Percentiles rank a stretch among this genome's conserved stretches.
These are phyloP conservation scores for Linnaemya vulpina DNA, from an alignment of 2,888 invertebrate genomes.

Conservation along the genomic window DNA sequence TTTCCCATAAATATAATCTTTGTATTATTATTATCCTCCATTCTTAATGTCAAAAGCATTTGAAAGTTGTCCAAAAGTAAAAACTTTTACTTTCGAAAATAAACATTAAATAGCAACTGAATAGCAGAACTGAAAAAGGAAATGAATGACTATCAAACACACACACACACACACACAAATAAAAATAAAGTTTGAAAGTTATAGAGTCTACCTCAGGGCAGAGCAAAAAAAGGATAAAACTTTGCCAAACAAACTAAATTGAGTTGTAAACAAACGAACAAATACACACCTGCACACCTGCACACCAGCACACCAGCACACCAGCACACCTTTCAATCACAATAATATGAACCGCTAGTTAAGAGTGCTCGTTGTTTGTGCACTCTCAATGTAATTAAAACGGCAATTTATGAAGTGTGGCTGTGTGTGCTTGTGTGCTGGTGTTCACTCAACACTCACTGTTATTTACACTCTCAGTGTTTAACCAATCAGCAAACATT, in stretches of 20 bases:
- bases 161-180: neutral
- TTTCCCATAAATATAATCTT: neutral
- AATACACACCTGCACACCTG: neutral
- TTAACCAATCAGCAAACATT: slow-evolving; percentile 43
- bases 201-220: slow-evolving; percentile 9
- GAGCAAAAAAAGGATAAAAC: neutral
- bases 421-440: neutral
- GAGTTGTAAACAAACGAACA: slow-evolving; percentile 31
- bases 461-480: slow-evolving; percentile 29
- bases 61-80: neutral
- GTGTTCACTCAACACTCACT: slow-evolving; percentile 4
- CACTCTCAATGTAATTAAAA: slow-evolving; percentile 35
- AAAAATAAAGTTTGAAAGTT: slow-evolving; percentile 3
- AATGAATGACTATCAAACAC: neutral
- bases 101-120: neutral
- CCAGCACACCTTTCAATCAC: neutral
- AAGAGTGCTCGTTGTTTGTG: neutral
- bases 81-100: neutral
- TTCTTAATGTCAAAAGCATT: neutral
- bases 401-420: neutral
- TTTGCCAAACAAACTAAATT: slow-evolving; percentile 9
- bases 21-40: neutral
- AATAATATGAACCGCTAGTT: slow-evolving; percentile 10
- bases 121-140: no score
- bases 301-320: neutral